phyloP scores from a whole-genome alignment of 2,888 invertebrate species.

The Fissipunctia ypsillon region DNA sequence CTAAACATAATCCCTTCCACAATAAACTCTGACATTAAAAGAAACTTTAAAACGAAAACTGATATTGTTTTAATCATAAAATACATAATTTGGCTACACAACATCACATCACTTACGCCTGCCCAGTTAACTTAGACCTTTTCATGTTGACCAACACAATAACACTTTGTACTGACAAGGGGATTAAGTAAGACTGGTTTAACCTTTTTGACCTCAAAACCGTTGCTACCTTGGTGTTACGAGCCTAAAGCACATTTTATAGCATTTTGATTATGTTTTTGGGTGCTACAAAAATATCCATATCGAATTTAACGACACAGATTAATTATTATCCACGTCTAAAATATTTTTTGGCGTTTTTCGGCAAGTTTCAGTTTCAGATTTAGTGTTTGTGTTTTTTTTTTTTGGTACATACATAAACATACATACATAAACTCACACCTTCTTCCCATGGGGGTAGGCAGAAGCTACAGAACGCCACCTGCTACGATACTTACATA shows the following conservation, averaged over 20 bases:
- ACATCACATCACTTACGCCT: conserved; percentile 37
- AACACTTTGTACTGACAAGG: conserved; percentile 3
- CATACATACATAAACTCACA: no score
- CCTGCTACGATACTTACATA: no score
- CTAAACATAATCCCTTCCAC: conserved; percentile 28
- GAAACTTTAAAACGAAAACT: conserved; percentile 56
- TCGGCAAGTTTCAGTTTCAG: neutral
- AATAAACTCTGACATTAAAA: conserved; percentile 47
- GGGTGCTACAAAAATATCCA: conserved; percentile 46
- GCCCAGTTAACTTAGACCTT: conserved; percentile 37
- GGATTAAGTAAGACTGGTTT: conserved; percentile 47
- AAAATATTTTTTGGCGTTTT: conserved; percentile 50
- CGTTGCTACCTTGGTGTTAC: conserved; percentile 60
- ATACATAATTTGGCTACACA: conserved; percentile 54
- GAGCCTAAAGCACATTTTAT: conserved; percentile 61
- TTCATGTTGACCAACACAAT: conserved; percentile 31
- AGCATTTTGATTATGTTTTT: conserved; percentile 66
- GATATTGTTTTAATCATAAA: conserved; percentile 66
- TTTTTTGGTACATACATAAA: no score
- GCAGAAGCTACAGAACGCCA: no score
- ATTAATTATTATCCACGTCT: conserved; percentile 48
- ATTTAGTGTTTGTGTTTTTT: neutral
- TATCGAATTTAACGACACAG: conserved; percentile 65
- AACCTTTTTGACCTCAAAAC: conserved; percentile 66
- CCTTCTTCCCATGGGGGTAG: no score